phyloP scores from a whole-genome alignment of 2,888 invertebrate genomes.

The Ariolimax columbianus region DNA sequence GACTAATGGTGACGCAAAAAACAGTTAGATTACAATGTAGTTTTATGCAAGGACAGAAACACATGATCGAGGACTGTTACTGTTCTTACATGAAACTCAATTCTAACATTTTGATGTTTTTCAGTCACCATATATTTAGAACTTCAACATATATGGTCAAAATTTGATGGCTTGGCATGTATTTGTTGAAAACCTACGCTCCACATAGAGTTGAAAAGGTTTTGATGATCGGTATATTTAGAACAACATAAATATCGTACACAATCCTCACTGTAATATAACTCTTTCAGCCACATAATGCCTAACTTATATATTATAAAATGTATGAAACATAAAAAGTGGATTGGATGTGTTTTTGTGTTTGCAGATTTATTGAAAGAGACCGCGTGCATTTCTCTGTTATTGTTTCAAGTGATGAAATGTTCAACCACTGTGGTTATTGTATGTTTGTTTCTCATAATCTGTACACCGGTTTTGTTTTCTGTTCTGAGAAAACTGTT shows the following conservation, averaged over 20 bases:
- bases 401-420: slow-evolving; percentile 3
- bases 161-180: too few relatives aligned
- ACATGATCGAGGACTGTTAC: too few relatives aligned
- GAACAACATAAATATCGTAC: neutral
- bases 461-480: neutral
- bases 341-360: neutral
- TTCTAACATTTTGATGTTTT: too few relatives aligned
- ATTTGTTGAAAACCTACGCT: too few relatives aligned
- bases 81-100: too few relatives aligned
- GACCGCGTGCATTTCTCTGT: neutral
- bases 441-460: neutral
- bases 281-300: neutral
- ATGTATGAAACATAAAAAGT: neutral
- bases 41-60: too few relatives aligned
- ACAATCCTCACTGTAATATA: neutral
- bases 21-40: too few relatives aligned
- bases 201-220: too few relatives aligned
- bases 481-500: neutral
- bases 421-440: neutral
- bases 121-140: too few relatives aligned
- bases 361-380: neutral
- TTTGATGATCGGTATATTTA: too few relatives aligned
- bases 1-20: too few relatives aligned
- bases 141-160: too few relatives aligned
- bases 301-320: neutral